phyloP scores from a whole-genome alignment of 2,113 vertebrate species.

The Raja brachyura region DNA sequence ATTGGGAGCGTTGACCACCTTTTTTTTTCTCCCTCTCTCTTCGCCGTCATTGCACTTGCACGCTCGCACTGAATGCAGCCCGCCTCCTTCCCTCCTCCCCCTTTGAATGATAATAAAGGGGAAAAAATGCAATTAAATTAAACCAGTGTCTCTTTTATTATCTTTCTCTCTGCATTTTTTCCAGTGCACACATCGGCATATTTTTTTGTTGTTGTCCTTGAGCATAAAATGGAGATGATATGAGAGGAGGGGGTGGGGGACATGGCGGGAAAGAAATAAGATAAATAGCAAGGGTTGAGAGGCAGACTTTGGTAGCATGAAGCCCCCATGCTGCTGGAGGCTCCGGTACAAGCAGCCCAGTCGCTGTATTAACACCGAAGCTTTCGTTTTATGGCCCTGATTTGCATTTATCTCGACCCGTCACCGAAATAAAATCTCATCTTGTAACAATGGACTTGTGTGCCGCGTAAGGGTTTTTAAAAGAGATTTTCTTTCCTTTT shows the following conservation, averaged over 20 bases:
- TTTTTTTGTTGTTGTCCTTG: constrained; percentile 38
- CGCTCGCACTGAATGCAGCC: neutral
- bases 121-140: no score
- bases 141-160: neutral
- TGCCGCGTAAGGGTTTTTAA: neutral
- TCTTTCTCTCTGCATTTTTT: neutral
- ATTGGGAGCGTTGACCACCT: constrained; percentile 51
- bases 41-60: neutral
- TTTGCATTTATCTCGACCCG: neutral
- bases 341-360: neutral
- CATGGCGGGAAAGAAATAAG: constrained; percentile 37
- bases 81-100: neutral
- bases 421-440: constrained; percentile 13
- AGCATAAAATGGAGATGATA: constrained; percentile 35
- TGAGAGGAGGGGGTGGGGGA: neutral
- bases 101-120: no score
- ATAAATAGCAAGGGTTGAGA: neutral
- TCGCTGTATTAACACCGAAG: neutral
- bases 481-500: neutral
- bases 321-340: neutral
- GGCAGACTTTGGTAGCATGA: neutral
- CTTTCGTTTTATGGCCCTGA: neutral
- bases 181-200: neutral
- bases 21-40: neutral
- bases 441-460: constrained; percentile 7